Evolutionary conservation across 2,113 vertebrate species (phyloP).

Genomic region (Prietella phreatophila): DNA sequence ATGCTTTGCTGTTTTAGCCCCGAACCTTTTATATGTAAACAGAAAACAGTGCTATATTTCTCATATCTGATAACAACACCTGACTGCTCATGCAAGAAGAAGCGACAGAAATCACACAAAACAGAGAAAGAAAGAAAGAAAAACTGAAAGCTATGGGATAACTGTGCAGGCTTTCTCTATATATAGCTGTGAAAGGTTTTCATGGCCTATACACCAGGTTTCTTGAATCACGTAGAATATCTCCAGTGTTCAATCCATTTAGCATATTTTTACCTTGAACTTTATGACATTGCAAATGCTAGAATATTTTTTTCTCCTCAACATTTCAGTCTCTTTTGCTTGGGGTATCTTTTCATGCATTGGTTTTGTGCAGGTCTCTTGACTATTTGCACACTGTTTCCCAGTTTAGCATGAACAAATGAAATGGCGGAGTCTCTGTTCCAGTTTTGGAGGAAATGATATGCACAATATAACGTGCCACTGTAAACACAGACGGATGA

Average conservation of each 20-base stretch:
- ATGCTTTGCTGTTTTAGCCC: background rate
- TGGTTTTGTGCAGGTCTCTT: background rate
- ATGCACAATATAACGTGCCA: conserved; percentile 7
- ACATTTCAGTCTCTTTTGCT: background rate
- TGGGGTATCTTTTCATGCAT: background rate
- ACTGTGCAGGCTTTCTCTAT: conserved; percentile 10
- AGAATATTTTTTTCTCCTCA: background rate
- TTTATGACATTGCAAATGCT: background rate
- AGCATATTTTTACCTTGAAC: conserved; percentile 8
- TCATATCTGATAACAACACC: background rate
- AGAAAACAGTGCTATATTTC: background rate
- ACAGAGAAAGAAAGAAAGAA: conserved; percentile 52
- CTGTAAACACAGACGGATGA: conserved; percentile 26
- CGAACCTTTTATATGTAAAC: background rate
- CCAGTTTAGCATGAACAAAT: conserved; percentile 18
- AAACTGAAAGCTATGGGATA: conserved; percentile 13
- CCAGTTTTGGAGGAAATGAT: background rate
- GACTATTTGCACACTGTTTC: background rate
- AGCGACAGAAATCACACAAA: conserved; percentile 39
- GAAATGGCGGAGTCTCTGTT: background rate
- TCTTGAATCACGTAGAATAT: background rate
- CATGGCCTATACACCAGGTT: background rate
- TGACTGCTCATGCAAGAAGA: background rate
- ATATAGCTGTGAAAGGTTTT: conserved; percentile 16
- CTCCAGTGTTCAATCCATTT: background rate